Evolutionary conservation across 2,113 vertebrate species (phyloP).

Genomic region (Microtus ochrogaster): DNA sequence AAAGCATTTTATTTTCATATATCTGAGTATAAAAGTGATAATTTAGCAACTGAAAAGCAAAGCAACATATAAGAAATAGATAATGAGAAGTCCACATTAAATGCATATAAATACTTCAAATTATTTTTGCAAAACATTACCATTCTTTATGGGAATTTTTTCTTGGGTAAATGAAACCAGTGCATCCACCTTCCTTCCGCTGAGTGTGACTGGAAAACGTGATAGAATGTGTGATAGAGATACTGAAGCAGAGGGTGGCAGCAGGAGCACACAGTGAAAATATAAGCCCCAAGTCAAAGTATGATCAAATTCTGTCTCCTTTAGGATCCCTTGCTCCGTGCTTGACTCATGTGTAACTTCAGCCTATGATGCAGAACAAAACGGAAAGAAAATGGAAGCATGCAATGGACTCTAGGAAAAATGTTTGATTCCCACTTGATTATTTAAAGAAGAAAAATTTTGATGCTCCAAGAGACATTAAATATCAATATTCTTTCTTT

Average conservation of each 20-base stretch:
- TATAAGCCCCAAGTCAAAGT: neutral
- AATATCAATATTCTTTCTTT: neutral
- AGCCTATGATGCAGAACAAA: neutral
- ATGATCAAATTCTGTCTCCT: neutral
- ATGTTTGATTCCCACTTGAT: neutral
- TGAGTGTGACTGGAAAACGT: neutral
- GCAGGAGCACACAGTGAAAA: neutral
- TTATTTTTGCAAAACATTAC: neutral
- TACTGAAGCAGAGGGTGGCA: neutral
- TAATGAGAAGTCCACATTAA: neutral
- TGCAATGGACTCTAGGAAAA: neutral
- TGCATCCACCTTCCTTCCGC: neutral
- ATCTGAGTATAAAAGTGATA: constrained; percentile 4
- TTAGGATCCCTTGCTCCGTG: neutral
- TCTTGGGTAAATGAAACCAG: neutral
- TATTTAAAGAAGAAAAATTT: neutral
- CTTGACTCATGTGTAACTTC: neutral
- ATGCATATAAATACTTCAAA: neutral
- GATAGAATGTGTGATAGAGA: neutral
- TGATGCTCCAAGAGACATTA: neutral
- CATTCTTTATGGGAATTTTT: neutral
- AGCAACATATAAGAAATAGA: neutral
- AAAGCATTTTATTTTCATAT: neutral
- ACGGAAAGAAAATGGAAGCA: neutral
- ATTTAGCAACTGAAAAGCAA: neutral